These are phyloP conservation scores for Epsilonema sp. DNA, from an alignment of 2,888 invertebrate genomes.

Conservation along the genomic window DNA sequence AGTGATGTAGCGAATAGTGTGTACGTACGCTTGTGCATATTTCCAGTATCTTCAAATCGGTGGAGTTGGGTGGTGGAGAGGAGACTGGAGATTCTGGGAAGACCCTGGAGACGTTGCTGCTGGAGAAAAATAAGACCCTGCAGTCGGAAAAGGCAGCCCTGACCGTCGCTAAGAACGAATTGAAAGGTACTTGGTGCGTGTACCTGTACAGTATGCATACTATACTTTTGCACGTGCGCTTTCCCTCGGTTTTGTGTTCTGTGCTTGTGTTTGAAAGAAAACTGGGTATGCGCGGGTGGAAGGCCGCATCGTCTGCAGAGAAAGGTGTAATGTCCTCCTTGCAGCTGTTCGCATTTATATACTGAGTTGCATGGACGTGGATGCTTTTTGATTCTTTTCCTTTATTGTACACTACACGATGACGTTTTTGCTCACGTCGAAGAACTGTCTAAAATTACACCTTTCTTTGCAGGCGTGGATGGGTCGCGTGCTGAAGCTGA, in stretches of 20 bases:
- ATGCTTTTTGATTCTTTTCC: too few species aligned
- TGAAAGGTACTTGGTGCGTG: constrained; percentile 29
- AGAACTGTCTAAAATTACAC: too few species aligned
- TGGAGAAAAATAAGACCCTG: constrained; percentile 54
- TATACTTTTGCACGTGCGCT: too few species aligned
- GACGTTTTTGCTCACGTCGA: too few species aligned
- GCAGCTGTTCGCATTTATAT: neutral
- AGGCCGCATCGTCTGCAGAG: too few species aligned
- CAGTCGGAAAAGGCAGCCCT: constrained; percentile 41
- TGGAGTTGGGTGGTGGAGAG: constrained; percentile 46
- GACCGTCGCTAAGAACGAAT: constrained; percentile 31
- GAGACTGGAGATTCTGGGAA: constrained; percentile 38
- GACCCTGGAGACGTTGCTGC: constrained; percentile 49
- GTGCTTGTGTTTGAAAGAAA: too few species aligned
- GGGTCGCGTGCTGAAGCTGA: neutral
- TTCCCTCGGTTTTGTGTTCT: too few species aligned
- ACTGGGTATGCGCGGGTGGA: too few species aligned
- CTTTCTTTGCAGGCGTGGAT: constrained; percentile 24
- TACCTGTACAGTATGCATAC: too few species aligned
- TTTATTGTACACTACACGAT: too few species aligned
- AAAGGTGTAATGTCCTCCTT: neutral
- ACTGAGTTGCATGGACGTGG: too few species aligned
- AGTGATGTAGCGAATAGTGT: constrained; percentile 5
- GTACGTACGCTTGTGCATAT: too few species aligned
- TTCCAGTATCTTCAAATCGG: constrained; percentile 52